Percentiles rank a stretch among this genome's conserved stretches.
Conservation (phyloP, 2,888 invertebrate species). For the Polydrusus tereticollis region DNA sequence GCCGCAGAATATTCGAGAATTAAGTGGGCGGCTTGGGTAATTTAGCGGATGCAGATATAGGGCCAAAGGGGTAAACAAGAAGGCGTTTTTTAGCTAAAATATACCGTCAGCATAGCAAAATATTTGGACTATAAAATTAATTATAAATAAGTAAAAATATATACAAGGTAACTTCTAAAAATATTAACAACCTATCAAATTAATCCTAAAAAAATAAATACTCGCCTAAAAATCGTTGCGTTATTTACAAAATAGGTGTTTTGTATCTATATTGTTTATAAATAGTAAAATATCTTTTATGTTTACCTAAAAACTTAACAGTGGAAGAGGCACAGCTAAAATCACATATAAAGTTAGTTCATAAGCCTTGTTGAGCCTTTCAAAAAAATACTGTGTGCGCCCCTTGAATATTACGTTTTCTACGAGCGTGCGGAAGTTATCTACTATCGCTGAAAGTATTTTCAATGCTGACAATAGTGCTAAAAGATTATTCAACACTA, state of each 20-base stretch:
- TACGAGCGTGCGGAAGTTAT: too few species aligned
- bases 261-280: neutral
- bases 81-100: too few species aligned
- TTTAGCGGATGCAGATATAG: too few species aligned
- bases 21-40: too few species aligned
- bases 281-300: slow-evolving; percentile 1
- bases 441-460: too few species aligned
- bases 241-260: slow-evolving; percentile 1
- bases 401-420: too few species aligned
- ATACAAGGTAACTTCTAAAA: slow-evolving; percentile 18
- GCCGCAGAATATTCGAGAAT: too few species aligned
- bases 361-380: slow-evolving; percentile 19
- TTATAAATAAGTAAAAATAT: slow-evolving; percentile 9
- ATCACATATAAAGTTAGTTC: slow-evolving; percentile 40
- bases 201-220: neutral
- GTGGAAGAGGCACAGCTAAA: slow-evolving; percentile 41
- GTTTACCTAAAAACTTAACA: slow-evolving; percentile 7
- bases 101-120: too few species aligned
- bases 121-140: neutral
- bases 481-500: too few species aligned
- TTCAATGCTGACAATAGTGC: too few species aligned
- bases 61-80: too few species aligned
- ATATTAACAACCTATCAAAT: neutral
- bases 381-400: too few species aligned
- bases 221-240: neutral